phyloP scores from a whole-genome alignment of 2,888 invertebrate species.

The Uloborus plumipes region DNA sequence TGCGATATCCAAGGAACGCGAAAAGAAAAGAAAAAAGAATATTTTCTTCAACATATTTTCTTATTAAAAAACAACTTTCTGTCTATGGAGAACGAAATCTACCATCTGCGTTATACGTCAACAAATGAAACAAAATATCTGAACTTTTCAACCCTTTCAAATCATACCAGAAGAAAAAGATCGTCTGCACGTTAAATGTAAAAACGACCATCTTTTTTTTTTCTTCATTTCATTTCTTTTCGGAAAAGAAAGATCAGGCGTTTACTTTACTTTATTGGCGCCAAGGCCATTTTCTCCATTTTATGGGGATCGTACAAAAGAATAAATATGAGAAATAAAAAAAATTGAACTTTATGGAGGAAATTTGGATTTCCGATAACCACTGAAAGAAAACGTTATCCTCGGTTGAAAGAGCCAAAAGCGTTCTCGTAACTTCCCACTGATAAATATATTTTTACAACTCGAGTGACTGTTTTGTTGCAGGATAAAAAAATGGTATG shows the following conservation, averaged over 20 bases:
- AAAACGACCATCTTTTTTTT: conserved; percentile 13
- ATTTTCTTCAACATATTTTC: neutral
- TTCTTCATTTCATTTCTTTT: conserved; percentile 20
- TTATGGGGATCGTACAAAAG: conserved; percentile 38
- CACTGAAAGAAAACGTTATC: neutral
- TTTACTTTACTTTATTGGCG: conserved; percentile 55
- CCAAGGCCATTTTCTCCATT: conserved; percentile 34
- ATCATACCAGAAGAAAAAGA: conserved; percentile 40
- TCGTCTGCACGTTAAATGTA: conserved; percentile 44
- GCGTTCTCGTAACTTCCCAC: neutral
- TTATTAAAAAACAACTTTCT: conserved; percentile 39
- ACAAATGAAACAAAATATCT: conserved; percentile 61
- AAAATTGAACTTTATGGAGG: conserved; percentile 10
- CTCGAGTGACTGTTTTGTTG: too few species aligned
- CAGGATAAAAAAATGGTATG: too few species aligned
- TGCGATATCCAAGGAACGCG: too few species aligned
- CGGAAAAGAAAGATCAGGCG: conserved; percentile 37
- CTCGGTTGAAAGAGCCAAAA: conserved; percentile 3
- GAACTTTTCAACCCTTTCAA: conserved; percentile 58
- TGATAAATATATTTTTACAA: neutral
- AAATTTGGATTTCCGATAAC: conserved; percentile 13
- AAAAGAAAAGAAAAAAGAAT: too few species aligned
- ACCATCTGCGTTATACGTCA: conserved; percentile 58
- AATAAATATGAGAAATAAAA: conserved; percentile 1
- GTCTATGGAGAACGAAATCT: conserved; percentile 41